Conservation (phyloP, 2,113 vertebrate genomes). For the Tor tambroides region DNA sequence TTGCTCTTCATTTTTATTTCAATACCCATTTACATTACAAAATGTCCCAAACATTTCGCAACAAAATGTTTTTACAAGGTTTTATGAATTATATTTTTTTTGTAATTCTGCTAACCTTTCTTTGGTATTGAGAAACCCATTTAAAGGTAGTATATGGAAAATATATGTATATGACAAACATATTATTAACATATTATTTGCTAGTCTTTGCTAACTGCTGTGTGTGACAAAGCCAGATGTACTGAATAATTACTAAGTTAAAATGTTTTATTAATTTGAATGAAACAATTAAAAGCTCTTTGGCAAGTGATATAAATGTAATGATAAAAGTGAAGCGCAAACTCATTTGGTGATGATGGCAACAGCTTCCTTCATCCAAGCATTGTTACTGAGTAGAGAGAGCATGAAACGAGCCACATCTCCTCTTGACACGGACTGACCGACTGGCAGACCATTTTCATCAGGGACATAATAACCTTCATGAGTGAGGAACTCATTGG, state of each 20-base stretch:
- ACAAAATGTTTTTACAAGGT: neutral
- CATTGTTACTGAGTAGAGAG: conserved; percentile 71
- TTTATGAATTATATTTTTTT: neutral
- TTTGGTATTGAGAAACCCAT: neutral
- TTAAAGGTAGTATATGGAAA: too few species aligned
- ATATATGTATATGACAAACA: too few species aligned
- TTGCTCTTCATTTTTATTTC: neutral
- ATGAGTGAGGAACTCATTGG: conserved; percentile 74
- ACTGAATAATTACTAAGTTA: neutral
- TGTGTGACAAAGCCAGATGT: neutral
- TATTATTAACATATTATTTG: too few species aligned
- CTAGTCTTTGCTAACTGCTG: neutral
- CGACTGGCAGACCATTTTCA: conserved; percentile 56
- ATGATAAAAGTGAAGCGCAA: neutral
- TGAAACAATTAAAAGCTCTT: neutral
- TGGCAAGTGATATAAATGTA: neutral
- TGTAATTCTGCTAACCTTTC: neutral
- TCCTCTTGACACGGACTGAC: conserved; percentile 63
- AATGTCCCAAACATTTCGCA: neutral
- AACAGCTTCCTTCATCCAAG: conserved; percentile 74
- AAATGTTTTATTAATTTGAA: neutral
- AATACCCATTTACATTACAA: neutral
- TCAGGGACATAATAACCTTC: conserved; percentile 77
- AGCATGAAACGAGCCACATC: conserved; percentile 77
- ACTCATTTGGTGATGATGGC: conserved; percentile 71